Base-by-base conservation (phyloP, 2,888 invertebrate genomes). In the Meteorus cinctellus region DNA sequence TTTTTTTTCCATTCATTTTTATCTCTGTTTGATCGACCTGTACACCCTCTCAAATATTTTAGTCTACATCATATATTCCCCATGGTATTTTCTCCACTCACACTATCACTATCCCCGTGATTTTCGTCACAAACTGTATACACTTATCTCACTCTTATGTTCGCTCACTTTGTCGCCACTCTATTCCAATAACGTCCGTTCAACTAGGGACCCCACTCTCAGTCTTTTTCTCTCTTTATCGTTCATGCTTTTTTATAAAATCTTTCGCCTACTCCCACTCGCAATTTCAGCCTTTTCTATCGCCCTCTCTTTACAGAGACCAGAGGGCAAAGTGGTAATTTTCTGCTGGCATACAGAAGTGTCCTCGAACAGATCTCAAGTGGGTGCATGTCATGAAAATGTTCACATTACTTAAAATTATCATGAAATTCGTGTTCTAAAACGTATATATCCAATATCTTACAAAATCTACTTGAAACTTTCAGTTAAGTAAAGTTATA, bases 301-400 rank as follows among this genome's bases (percentile, higher is more conserved):
- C 48, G n/a, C 6, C 19, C 78, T 76, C 77, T 76, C 75, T 76
- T 41, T 41, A 41, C 41, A 41, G 65, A 77, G 71, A 63, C 77
- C 74, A 71, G 67, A 24, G 73, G 76, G 73, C 72, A 76, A 70
- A 79, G 19, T 74, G 69, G 79, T 77, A 76, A 79, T 76, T 80
- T 74, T 60, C 14, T 62, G 12, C 63, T 31, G 51, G 31, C 59
- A 27, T 69, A 51, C 31, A 72, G 10, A 65, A 72, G 72, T 72
- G 51, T 72, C 10, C 51, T 51, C 31, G 41, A 71, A 71, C 59
- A 59, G 62, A 71, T 71, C 45, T 71, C 41, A 60, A 71, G 62
- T 71, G 62, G n/a, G 19, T 71, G 62, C 45, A 41, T 59, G 34
- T 16, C 36, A 62, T 34, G 62, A 27, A 62, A 71, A 71, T 71